A percentile compares a stretch with the other conserved stretches of the same genome.
phyloP scores from a whole-genome alignment of 2,888 invertebrate species.

The Caenorhabditis virilis region DNA sequence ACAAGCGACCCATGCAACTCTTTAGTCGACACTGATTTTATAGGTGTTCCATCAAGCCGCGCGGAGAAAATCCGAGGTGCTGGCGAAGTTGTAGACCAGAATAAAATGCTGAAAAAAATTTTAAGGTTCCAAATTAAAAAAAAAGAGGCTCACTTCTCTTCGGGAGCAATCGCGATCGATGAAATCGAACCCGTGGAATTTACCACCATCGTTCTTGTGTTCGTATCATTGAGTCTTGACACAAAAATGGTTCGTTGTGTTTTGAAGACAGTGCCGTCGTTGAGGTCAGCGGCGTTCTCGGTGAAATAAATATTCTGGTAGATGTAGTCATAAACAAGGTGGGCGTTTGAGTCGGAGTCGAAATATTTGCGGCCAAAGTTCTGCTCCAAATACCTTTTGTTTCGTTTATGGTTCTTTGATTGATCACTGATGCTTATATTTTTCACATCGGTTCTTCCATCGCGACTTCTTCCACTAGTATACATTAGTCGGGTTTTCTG shows the following conservation, averaged over 20 bases:
- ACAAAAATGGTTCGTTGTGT: conserved; percentile 22
- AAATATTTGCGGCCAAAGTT: neutral
- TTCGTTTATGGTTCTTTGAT: no score
- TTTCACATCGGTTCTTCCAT: conserved; percentile 5
- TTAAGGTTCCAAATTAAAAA: neutral
- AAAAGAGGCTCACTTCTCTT: neutral
- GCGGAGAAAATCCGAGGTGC: conserved; percentile 16
- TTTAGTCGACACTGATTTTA: no score
- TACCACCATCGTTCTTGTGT: conserved; percentile 14
- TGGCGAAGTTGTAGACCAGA: conserved; percentile 16
- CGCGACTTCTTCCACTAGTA: conserved; percentile 1
- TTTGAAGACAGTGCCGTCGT: conserved; percentile 2
- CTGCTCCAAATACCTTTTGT: no score
- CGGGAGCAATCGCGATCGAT: conserved; percentile 16
- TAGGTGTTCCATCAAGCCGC: conserved; percentile 23
- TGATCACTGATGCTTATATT: conserved; percentile 8
- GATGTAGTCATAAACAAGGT: conserved; percentile 21
- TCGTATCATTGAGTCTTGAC: neutral
- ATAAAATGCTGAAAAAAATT: conserved; percentile 6
- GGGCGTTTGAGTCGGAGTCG: neutral
- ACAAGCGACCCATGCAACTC: conserved; percentile 15
- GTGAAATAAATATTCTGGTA: conserved; percentile 28
- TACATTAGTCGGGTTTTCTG: conserved; percentile 10
- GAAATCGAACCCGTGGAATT: conserved; percentile 25
- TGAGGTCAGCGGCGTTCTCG: neutral